These are phyloP conservation scores for Odocoileus hemionus DNA, from an alignment of 2,113 vertebrate species.

Conservation along the genomic window DNA sequence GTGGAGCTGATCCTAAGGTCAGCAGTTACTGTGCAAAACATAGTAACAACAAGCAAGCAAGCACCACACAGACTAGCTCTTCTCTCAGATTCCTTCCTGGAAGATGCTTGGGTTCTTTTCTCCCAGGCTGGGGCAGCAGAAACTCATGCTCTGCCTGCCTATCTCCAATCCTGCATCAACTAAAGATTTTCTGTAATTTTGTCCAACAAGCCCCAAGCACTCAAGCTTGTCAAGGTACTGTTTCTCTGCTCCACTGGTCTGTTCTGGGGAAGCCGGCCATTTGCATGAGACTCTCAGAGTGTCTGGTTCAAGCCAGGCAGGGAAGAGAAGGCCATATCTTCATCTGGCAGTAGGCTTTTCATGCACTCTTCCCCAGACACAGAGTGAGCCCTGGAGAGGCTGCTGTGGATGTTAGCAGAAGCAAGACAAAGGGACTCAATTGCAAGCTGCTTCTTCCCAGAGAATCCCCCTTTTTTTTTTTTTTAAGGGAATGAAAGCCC, in stretches of 20 bases:
- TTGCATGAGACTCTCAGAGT: rapidly evolving
- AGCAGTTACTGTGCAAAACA: not conserved
- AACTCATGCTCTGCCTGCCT: not conserved
- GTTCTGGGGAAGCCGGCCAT: not conserved
- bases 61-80: not conserved
- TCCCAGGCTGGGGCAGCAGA: not conserved
- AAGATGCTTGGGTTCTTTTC: not conserved
- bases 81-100: not conserved
- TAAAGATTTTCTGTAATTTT: not conserved
- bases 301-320: not conserved
- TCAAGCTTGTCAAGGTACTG: not conserved
- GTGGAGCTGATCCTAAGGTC: not conserved
- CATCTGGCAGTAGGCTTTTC: not conserved
- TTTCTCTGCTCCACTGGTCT: not conserved
- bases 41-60: not conserved
- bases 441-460: not conserved
- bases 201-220: not conserved
- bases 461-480: not conserved
- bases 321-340: not conserved
- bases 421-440: not conserved
- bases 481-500: not conserved
- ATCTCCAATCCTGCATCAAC: not conserved
- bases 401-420: not conserved
- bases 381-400: not conserved
- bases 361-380: not conserved